Evolutionary conservation across 2,797 vertebrate genomes (phyloP), one percentile per base, ranked within the genome.

Genomic region (Platyrinchus mystaceus): DNA sequence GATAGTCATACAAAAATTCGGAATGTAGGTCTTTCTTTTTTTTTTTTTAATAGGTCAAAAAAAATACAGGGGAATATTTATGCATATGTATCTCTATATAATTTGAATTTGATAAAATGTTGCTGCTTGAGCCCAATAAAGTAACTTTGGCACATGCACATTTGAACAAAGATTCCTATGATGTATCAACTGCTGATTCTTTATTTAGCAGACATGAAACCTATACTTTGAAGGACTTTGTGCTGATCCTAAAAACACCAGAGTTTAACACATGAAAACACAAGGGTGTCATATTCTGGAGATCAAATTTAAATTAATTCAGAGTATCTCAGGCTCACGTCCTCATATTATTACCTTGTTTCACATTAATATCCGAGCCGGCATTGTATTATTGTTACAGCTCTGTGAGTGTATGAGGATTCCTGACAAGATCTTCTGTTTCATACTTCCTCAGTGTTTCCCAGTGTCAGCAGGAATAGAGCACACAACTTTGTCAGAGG

Each of bases 261-360:
- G 6, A 91, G 15, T 87, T 93, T 74, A 83, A 47, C 69, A 87
- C 41, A 74, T 46, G 74, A 93, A 92, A 95, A 91, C 68, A 89
- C 39, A 78, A 15, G n/a, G 19, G 27, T 73, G 59, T 92, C 71
- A 69, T 71, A 87, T 73, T 84, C 43, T 52, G 43, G 64, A 71
- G 41, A 92, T 78, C 34, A 92, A 55, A 87, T 91, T 80, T 66
- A 87, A 91, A 89, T 75, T 43, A 34, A 53, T 71, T 82, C 82
- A n/a, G 6, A 39, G 11, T 63, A 64, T 79, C 41, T 92, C 82
- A 28, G 43, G 9, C n/a, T 94, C 34, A 17, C 27, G 15, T 78
- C 20, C 19, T 78, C 19, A 12, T 56, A 68, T 59, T 47, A 66
- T 91, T 87, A 75, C 32, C 69, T 84, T 75, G 41, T 69, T 84